These are phyloP conservation scores for Eurosta solidaginis DNA, from an alignment of 1,140 invertebrate genomes.

Conservation along the genomic window DNA sequence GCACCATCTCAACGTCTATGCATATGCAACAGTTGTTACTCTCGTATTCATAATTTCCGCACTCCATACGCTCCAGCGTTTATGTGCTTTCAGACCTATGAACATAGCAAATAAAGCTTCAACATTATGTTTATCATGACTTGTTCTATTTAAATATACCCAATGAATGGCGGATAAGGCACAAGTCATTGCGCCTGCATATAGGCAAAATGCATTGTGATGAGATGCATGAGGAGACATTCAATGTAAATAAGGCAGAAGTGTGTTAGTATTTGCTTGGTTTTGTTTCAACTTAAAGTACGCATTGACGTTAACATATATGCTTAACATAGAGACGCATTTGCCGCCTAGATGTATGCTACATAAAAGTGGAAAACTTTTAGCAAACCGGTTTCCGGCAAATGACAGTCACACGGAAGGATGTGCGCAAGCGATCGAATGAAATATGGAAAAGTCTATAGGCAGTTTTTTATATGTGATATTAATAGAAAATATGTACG, in stretches of 20 bases:
- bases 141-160: slow-evolving; percentile 25
- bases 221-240: background rate
- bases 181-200: slow-evolving; percentile 15
- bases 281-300: background rate
- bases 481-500: no score
- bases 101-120: background rate
- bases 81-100: background rate
- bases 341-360: background rate
- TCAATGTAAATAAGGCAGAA: background rate
- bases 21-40: slow-evolving; percentile 24
- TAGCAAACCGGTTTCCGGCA: background rate
- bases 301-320: no score
- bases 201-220: background rate
- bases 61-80: background rate
- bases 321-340: background rate
- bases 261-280: slow-evolving; percentile 23
- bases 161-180: slow-evolving; percentile 18
- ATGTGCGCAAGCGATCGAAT: slow-evolving; percentile 2
- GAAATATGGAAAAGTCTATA: background rate
- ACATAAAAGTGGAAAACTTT: background rate
- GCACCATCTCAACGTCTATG: background rate
- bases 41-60: background rate
- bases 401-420: background rate
- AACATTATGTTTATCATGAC: slow-evolving; percentile 7
- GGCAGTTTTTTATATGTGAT: background rate